Conservation (phyloP, 2,113 vertebrate genomes). For the Ochotona curzoniae region DNA sequence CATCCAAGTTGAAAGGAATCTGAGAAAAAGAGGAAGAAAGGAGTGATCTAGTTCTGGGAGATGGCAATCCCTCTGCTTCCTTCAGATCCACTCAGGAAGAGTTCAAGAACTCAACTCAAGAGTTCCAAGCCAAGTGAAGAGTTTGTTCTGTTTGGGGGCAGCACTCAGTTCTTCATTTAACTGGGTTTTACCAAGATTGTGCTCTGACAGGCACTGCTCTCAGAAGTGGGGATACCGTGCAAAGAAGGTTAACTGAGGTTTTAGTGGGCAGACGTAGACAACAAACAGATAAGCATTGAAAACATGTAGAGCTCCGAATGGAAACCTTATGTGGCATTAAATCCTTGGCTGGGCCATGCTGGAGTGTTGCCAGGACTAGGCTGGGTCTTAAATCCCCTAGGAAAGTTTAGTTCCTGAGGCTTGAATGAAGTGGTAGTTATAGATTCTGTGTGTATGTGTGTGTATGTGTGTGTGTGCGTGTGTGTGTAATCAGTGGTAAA, state of each 20-base stretch:
- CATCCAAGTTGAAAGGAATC: not conserved
- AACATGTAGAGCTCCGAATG: not conserved
- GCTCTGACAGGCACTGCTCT: too few species aligned
- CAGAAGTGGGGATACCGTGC: not conserved
- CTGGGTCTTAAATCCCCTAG: not conserved
- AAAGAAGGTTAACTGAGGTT: not conserved
- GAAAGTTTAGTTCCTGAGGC: not conserved
- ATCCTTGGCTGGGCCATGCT: not conserved
- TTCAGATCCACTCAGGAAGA: not conserved
- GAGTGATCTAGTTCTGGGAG: not conserved
- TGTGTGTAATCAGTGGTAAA: not conserved
- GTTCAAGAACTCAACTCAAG: not conserved
- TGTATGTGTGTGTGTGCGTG: not conserved
- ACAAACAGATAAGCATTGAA: not conserved
- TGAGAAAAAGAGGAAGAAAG: not conserved
- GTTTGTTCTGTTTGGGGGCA: not conserved
- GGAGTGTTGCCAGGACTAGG: not conserved
- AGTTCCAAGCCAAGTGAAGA: not conserved
- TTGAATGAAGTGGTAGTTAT: not conserved
- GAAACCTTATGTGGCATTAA: not conserved
- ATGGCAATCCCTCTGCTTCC: not conserved
- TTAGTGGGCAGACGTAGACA: not conserved
- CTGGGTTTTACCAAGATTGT: not conserved
- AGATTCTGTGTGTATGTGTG: not conserved
- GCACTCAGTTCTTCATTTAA: not conserved